Base-by-base conservation (phyloP, 2,888 invertebrate genomes). In the Phragmatobia fuliginosa region DNA sequence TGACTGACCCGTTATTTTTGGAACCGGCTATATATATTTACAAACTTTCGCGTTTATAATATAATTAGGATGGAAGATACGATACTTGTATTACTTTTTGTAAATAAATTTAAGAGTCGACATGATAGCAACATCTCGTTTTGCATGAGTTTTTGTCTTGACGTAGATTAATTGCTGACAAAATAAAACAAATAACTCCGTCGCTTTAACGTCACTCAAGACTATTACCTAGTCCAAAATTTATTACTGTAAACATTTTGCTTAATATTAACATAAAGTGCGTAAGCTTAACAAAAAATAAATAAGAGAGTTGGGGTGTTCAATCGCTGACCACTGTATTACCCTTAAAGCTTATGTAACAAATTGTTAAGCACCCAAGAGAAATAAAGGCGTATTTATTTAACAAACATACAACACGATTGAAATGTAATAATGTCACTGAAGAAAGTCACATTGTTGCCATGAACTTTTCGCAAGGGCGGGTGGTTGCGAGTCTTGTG, bases 391-490 rank as follows among this genome's bases (percentile, higher is more conserved):
- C 71, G 74, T 86, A 82, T 88, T 87, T 90, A 83, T 86, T 85
- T 74, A 78, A 81, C 83, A 87, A 87, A 87, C 81, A 88, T 78
- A 75, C 77, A 82, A 81, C 84, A 77, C 84, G 78, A 89, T 88
- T 87, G 87, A 89, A 89, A 87, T 85, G 85, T 88, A 88, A 88
- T 89, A 90, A 88, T 85, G 90, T 87, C 88, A 87, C 83, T 83
- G 85, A 85, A 87, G 85, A 89, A 91, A 90, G 87, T 87, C 87
- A 86, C 86, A 84, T 84, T 82, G 88, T 92, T 88, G 85, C 93
- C 92, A 88, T 94, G 94, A 94, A 94, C 94, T 94, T 92, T 88
- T 86, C 85, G 90, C 91, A 92, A 94, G 90, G 90, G 90, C 90
- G 89, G 88, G 84, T 85, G 84, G 82, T 77, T 79, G 83, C 78